phyloP scores from a whole-genome alignment of 2,888 invertebrate species.

The Plebejus anna region DNA sequence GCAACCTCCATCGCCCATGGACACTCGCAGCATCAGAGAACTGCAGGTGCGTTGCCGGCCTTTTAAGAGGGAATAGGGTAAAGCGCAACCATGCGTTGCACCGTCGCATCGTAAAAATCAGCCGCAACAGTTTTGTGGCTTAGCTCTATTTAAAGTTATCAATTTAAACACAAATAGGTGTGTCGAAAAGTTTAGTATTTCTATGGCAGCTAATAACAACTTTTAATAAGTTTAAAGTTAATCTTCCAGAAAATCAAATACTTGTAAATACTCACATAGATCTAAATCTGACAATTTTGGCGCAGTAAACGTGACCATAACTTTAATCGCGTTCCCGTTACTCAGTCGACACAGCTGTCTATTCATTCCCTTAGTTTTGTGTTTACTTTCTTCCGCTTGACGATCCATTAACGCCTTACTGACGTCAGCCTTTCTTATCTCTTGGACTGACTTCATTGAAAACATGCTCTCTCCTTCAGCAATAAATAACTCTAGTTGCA shows the following conservation, averaged over 20 bases:
- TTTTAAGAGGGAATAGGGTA: no score
- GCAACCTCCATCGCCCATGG: no score
- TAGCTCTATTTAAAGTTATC: no score
- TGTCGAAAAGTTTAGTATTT: background rate
- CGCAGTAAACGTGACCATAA: constrained; percentile 57
- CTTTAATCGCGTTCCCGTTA: constrained; percentile 62
- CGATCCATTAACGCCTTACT: constrained; percentile 60
- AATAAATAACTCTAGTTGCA: constrained; percentile 58
- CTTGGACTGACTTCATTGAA: constrained; percentile 60
- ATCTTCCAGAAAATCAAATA: background rate
- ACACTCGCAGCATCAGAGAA: no score
- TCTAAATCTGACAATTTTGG: constrained; percentile 55
- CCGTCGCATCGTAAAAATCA: no score
- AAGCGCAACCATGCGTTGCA: no score
- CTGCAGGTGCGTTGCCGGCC: no score
- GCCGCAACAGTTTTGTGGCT: no score
- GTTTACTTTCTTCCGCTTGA: constrained; percentile 49
- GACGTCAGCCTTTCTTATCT: constrained; percentile 62
- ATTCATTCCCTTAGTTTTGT: constrained; percentile 51
- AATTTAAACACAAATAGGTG: no score
- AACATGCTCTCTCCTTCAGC: constrained; percentile 57
- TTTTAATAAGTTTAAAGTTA: no score
- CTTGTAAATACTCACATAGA: constrained; percentile 46
- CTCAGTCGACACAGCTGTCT: constrained; percentile 64
- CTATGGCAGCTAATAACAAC: background rate